These are phyloP conservation scores for Blennius ocellaris DNA, from an alignment of 2,113 vertebrate species.

Conservation along the genomic window DNA sequence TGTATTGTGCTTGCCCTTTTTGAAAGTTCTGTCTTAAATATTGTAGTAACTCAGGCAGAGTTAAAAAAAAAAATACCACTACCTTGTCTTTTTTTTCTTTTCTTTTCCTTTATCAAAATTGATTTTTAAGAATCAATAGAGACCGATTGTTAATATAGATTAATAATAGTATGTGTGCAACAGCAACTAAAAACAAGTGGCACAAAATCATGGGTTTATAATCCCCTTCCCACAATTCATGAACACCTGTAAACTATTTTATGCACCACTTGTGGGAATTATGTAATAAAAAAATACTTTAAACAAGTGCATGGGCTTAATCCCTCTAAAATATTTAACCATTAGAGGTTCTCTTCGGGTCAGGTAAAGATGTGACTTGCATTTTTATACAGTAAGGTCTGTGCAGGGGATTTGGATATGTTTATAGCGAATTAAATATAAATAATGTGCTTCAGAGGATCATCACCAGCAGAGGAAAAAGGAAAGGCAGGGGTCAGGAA, in stretches of 20 bases:
- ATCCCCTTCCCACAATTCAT: conserved; percentile 22
- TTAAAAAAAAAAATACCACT: too few relatives aligned
- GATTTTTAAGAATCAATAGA: conserved; percentile 34
- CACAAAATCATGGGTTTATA: conserved; percentile 11
- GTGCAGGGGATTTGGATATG: neutral
- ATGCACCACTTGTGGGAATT: conserved; percentile 37
- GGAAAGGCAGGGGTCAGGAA: conserved; percentile 37
- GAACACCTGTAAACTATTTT: conserved; percentile 17
- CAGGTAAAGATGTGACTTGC: neutral
- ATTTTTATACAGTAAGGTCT: neutral
- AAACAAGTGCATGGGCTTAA: neutral
- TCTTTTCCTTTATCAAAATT: conserved; percentile 29
- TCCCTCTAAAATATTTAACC: conserved; percentile 33
- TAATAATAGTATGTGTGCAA: conserved; percentile 61
- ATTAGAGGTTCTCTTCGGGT: neutral
- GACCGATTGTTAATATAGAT: conserved; percentile 25
- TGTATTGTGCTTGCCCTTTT: neutral
- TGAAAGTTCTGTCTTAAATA: conserved; percentile 9
- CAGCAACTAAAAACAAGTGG: neutral
- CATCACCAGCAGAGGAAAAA: conserved; percentile 32
- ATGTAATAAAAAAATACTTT: conserved; percentile 31
- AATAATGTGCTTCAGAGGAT: conserved; percentile 21
- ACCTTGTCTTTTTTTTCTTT: conserved; percentile 4
- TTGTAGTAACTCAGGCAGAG: too few relatives aligned
- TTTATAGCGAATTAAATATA: conserved; percentile 24